Conservation (phyloP, 1,140 invertebrate species). For the Bombus sylvicola region DNA sequence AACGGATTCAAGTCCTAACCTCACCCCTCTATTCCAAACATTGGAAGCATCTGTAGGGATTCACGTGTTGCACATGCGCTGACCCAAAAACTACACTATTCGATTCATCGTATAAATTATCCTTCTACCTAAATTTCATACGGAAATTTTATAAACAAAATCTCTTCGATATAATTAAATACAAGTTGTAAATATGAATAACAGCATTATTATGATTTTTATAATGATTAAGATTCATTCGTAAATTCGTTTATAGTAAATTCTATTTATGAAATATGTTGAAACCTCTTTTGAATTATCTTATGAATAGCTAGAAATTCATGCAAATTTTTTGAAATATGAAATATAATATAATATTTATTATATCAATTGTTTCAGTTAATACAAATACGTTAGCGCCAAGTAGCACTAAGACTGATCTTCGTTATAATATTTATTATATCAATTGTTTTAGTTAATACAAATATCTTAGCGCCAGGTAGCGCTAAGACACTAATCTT, state of each 20-base stretch:
- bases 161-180: background rate
- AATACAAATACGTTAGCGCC: too few species aligned
- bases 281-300: background rate
- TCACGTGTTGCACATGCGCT: conserved; percentile 16
- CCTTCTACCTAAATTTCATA: background rate
- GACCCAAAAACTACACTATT: background rate
- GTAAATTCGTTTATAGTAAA: background rate
- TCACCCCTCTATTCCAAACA: background rate
- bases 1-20: too few species aligned
- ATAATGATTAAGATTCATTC: background rate
- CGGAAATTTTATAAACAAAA: too few species aligned
- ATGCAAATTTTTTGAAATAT: background rate
- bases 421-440: too few species aligned
- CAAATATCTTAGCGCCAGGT: background rate
- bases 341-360: too few species aligned
- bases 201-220: background rate
- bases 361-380: background rate
- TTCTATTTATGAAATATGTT: background rate
- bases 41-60: background rate
- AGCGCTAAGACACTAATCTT: background rate
- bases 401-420: background rate
- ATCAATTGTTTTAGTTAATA: too few species aligned
- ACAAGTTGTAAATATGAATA: background rate
- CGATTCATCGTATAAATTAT: background rate
- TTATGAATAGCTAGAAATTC: background rate